Base-by-base conservation (phyloP, 2,797 vertebrate genomes). In the Danio jaintianensis region DNA sequence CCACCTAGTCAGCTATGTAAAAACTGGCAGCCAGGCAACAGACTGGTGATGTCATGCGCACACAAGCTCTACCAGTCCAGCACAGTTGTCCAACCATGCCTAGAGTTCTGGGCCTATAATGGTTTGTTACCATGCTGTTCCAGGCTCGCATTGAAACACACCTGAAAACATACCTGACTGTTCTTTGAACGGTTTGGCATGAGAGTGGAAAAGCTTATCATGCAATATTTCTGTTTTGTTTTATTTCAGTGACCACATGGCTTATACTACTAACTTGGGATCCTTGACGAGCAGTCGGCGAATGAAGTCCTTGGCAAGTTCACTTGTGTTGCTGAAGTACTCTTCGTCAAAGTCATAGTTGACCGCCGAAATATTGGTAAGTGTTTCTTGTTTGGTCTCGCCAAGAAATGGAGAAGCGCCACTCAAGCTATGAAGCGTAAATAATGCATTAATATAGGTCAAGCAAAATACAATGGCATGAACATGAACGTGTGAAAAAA, bases 241-340 rank as follows among this genome's bases (percentile, higher is more conserved):
- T 29, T 29, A 29, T n/a, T 36, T n/a, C 8, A 47, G 47, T 38
- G 11, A 52, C 16, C 13, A 73, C 36, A 82, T 82, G 53, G 55
- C 8, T 36, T 38, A 8, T 53, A 63, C 43, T 8, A 82, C 95
- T 62, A 92, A 99, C 98, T 98, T 98, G 66, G 98, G 97, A 85
- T 99, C 97, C 73, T 99, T 98, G 86, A 99, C 98, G 0, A 99
- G 90, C 79, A 99, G 94, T 7, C 96, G 94, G 16, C 97, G 95
- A 86, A 99, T 99, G 89, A 99, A 99, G 91, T 99, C 98, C 86
- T 98, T 99, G 67, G 98, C 98, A 80, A 99, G 92, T 88, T 99
- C 97, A 0, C 98, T 99, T 86, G 97, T 99, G 89, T 93, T 98
- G 90, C 96, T 96, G 88, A 99, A 99, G 85, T 97, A 98, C 53